Base-by-base conservation (phyloP, 2,888 invertebrate genomes). In the Syritta pipiens region DNA sequence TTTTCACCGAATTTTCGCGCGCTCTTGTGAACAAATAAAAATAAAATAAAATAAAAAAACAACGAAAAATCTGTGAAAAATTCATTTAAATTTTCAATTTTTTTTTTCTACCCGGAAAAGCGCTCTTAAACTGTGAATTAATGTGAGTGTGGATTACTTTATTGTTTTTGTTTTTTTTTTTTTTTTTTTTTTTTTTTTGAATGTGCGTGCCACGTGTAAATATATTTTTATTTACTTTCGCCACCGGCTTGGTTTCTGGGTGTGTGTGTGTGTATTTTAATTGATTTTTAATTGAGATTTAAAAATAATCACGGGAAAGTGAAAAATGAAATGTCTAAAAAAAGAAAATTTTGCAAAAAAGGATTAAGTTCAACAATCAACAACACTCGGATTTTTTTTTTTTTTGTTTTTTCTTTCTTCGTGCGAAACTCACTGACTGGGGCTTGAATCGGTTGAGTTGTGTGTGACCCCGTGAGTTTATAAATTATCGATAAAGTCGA, bases 201-300 rank as follows among this genome's bases (percentile, higher is more conserved):
- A 30, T 30, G 48, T 57, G 48, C 57, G 68, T 40, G 49, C 40
- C 7, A 30, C 24, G 37, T 57, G 69, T 69, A 69, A 69, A 69
- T 69, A 60, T 51, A 51, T 69, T 49, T 44, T 51, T 63, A 65
- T 65, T 59, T 71, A 77, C 72, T 71, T 59, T 67, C 46, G 57
- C 32, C 53, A n/a, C n/a, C n/a, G n/a, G n/a, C n/a, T n/a, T 17
- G 46, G 60, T 40, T 53, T 49, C 59, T 42, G 28, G 59, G 65
- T 77, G 63, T 53, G 71, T 63, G n/a, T n/a, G n/a, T n/a, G n/a
- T n/a, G n/a, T n/a, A n/a, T n/a, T 53, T 65, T 65, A 77, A 76
- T 76, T 76, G 69, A 40, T 63, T 57, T 55, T 77, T 65, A 60
- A 71, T 72, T 60, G 72, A 48, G 48, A 60, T 65, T 77, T 55